phyloP scores from a whole-genome alignment of 2,888 invertebrate species.

The Drosophila suboccidentalis region DNA sequence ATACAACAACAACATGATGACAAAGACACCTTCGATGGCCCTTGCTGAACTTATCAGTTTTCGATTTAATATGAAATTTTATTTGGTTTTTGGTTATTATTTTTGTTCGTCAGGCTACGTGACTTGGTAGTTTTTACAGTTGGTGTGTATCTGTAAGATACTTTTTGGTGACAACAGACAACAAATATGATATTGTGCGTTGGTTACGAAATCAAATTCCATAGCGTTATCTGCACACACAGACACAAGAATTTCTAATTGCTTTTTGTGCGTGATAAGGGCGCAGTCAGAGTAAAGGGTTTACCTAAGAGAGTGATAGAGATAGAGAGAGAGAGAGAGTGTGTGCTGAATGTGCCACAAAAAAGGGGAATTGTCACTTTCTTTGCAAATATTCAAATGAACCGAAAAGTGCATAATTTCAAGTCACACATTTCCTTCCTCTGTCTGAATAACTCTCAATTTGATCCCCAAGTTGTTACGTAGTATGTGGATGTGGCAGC shows the following conservation, averaged over 20 bases:
- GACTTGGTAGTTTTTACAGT: constrained; percentile 35
- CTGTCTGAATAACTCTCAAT: constrained; percentile 13
- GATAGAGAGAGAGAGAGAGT: background rate
- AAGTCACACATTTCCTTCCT: constrained; percentile 10
- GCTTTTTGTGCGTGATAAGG: constrained; percentile 34
- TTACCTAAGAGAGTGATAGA: constrained; percentile 3
- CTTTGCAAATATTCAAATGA: constrained; percentile 33
- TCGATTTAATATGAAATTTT: constrained; percentile 22
- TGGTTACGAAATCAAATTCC: constrained; percentile 41
- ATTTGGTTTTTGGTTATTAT: background rate
- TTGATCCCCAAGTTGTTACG: constrained; percentile 9
- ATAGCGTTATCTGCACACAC: constrained; percentile 13
- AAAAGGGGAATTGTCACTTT: no score
- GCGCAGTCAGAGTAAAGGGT: constrained; percentile 17
- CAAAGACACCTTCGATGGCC: constrained; percentile 28
- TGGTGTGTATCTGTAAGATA: constrained; percentile 44
- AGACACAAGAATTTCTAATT: constrained; percentile 43
- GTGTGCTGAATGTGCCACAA: background rate
- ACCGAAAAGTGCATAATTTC: constrained; percentile 34
- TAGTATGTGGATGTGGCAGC: background rate
- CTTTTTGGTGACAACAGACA: constrained; percentile 32
- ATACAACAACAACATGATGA: constrained; percentile 7
- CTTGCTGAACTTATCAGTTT: constrained; percentile 37
- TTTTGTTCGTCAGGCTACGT: constrained; percentile 30
- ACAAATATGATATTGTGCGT: constrained; percentile 41